These are phyloP conservation scores for Muscidifurax raptorellus DNA, from an alignment of 1,140 invertebrate genomes.

Conservation along the genomic window DNA sequence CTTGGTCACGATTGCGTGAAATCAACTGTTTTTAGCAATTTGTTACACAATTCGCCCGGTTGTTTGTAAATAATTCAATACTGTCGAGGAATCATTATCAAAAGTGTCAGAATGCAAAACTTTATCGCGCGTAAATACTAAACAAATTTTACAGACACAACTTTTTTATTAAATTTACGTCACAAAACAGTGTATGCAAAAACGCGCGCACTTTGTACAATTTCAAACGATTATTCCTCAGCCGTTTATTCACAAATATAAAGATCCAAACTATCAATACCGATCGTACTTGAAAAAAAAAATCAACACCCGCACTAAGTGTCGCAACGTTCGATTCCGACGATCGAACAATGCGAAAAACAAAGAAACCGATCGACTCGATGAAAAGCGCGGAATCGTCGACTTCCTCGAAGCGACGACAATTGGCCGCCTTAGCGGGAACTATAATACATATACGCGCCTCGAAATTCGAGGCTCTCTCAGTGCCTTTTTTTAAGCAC, in stretches of 20 bases:
- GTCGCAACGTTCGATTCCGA: conserved; percentile 16
- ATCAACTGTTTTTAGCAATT: not conserved
- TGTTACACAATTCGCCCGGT: not conserved
- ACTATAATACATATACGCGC: not conserved
- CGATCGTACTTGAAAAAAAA: not conserved
- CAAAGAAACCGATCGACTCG: conserved; percentile 15
- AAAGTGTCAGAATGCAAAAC: not conserved
- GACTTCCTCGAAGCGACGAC: conserved; percentile 32
- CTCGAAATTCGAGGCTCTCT: conserved; percentile 35
- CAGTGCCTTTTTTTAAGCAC: not conserved
- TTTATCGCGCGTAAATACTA: not conserved
- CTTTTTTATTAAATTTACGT: too few species aligned
- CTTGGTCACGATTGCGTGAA: not conserved
- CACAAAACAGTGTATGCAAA: too few species aligned
- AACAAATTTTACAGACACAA: not conserved
- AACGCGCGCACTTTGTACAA: too few species aligned
- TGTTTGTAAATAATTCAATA: conserved; percentile 46
- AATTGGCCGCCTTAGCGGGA: conserved; percentile 28
- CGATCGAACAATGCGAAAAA: conserved; percentile 44
- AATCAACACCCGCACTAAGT: not conserved
- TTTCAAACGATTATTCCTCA: too few species aligned
- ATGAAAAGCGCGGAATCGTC: conserved; percentile 9
- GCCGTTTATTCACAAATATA: too few species aligned
- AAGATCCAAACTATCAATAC: not conserved
- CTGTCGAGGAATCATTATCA: conserved; percentile 35